Percentiles rank a stretch among this genome's conserved stretches.
Evolutionary conservation across 2,888 invertebrate genomes (phyloP).

Genomic region (Folsomia candida): DNA sequence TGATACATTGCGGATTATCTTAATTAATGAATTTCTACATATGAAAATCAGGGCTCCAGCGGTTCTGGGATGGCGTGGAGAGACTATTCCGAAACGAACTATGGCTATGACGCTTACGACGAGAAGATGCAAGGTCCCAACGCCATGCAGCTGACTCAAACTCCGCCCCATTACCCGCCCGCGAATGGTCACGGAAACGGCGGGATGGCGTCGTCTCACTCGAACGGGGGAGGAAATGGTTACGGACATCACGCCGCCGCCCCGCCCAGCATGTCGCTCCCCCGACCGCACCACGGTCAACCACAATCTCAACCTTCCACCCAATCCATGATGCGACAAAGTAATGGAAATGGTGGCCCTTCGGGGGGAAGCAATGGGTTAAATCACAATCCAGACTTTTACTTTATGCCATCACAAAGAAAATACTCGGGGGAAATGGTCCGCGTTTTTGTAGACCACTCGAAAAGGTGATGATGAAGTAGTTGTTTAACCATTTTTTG

Average conservation of each 20-base stretch:
- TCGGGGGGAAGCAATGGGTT: slow-evolving; percentile 19
- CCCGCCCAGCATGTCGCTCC: slow-evolving; percentile 45
- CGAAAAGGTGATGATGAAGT: slow-evolving; percentile 56
- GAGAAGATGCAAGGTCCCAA: slow-evolving; percentile 63
- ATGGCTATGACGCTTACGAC: slow-evolving; percentile 84
- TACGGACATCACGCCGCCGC: slow-evolving; percentile 23
- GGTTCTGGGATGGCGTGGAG: slow-evolving; percentile 67
- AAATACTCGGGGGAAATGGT: slow-evolving; percentile 90
- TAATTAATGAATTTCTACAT: too few species aligned
- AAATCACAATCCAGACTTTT: slow-evolving; percentile 75
- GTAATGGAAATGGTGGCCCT: slow-evolving; percentile 24
- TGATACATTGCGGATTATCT: too few species aligned
- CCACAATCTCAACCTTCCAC: slow-evolving; percentile 29
- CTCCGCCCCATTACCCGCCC: slow-evolving; percentile 25
- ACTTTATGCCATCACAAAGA: slow-evolving; percentile 91
- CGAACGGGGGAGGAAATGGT: slow-evolving; percentile 23
- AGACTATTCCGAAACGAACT: slow-evolving; percentile 79
- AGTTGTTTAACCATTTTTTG: neutral
- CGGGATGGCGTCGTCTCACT: slow-evolving; percentile 28
- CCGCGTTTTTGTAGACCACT: slow-evolving; percentile 77
- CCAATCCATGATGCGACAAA: slow-evolving; percentile 36
- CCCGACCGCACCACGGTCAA: slow-evolving; percentile 36
- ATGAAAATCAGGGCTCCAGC: slow-evolving; percentile 35
- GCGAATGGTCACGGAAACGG: slow-evolving; percentile 29
- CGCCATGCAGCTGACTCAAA: slow-evolving; percentile 45